phyloP scores from a whole-genome alignment of 2,888 invertebrate genomes.

The Agriopis aurantiaria region DNA sequence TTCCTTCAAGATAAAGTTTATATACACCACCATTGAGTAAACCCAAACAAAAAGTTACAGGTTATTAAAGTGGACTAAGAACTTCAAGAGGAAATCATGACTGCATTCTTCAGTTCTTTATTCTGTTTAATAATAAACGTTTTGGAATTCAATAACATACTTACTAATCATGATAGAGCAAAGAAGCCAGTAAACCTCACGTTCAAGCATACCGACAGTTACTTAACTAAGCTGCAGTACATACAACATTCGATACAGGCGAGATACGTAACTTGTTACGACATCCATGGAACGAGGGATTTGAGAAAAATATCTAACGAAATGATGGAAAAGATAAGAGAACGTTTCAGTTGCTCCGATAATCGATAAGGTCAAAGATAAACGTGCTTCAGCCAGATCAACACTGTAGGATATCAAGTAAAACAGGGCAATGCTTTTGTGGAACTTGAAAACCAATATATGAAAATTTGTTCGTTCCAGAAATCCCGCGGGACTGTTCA shows the following conservation, averaged over 20 bases:
- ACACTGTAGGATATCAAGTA: too few relatives aligned
- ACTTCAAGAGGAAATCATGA: too few relatives aligned
- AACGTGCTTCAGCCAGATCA: not conserved
- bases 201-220: constrained; percentile 37
- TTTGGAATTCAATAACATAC: constrained; percentile 15
- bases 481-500: too few relatives aligned
- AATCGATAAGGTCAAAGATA: not conserved
- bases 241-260: constrained; percentile 33
- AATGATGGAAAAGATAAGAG: not conserved
- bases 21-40: too few relatives aligned
- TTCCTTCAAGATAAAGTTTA: too few relatives aligned
- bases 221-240: constrained; percentile 36
- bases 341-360: not conserved
- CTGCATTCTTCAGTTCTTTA: not conserved
- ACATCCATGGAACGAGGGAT: constrained; percentile 1
- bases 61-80: too few relatives aligned
- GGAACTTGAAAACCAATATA: too few relatives aligned
- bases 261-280: constrained; percentile 43
- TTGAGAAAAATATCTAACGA: not conserved
- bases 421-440: too few relatives aligned
- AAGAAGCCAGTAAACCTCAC: constrained; percentile 17
- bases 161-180: constrained; percentile 4
- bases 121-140: not conserved
- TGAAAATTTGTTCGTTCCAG: too few relatives aligned
- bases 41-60: too few relatives aligned